A percentile compares a stretch with the other conserved stretches of the same genome.
Evolutionary conservation across 2,888 invertebrate genomes (phyloP).

Genomic region (Protula sp.): DNA sequence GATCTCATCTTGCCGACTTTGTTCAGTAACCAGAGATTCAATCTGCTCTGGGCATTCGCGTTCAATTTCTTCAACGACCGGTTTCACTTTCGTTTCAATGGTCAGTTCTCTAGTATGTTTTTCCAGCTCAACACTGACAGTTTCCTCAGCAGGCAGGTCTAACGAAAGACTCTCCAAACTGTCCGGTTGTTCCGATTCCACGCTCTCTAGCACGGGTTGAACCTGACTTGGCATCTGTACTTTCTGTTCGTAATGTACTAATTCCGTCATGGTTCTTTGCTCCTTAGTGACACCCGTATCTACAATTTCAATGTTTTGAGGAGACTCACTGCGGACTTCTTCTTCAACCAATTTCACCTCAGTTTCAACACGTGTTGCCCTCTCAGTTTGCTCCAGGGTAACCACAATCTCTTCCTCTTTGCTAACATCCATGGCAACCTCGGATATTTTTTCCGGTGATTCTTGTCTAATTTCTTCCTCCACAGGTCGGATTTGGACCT

Average conservation of each 20-base stretch:
- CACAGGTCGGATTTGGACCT: conserved; percentile 2
- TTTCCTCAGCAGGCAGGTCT: conserved; percentile 5
- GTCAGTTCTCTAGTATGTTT: conserved; percentile 6
- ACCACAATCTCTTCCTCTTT: conserved; percentile 2
- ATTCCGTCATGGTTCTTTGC: not conserved
- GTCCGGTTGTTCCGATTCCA: not conserved
- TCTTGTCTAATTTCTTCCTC: conserved; percentile 5
- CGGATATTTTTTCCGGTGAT: not conserved
- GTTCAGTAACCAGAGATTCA: conserved; percentile 2
- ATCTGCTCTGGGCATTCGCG: not conserved
- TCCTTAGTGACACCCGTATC: not conserved
- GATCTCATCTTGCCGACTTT: conserved; percentile 5
- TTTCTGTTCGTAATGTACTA: not conserved
- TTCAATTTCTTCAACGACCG: not conserved
- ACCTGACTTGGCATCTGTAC: not conserved
- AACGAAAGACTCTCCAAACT: not conserved
- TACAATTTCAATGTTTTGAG: not conserved
- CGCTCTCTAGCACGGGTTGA: not conserved
- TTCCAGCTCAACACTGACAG: conserved; percentile 5
- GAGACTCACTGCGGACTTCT: conserved; percentile 3
- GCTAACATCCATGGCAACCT: not conserved
- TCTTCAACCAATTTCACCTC: conserved; percentile 4
- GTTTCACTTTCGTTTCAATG: conserved; percentile 2
- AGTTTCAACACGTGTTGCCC: not conserved
- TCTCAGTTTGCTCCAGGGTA: not conserved